phyloP scores from a whole-genome alignment of 2,797 vertebrate species.

The Myiotriccus ornatus region DNA sequence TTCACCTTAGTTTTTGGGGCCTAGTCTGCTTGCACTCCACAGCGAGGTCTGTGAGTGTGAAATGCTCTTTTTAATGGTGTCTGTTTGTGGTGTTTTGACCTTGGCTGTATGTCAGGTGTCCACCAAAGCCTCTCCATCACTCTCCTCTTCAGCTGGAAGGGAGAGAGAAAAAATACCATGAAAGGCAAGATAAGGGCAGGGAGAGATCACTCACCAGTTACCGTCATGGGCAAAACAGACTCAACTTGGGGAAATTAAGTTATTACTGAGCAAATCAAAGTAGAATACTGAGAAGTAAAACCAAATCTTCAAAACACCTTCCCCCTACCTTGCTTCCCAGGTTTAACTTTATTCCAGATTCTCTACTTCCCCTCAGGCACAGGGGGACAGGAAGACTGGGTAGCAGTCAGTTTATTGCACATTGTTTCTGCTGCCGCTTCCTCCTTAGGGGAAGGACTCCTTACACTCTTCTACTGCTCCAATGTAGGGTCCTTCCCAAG shows the following conservation, averaged over 20 bases:
- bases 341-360: neutral
- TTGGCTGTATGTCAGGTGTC: neutral
- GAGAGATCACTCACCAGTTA: neutral
- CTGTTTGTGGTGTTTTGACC: neutral
- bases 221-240: neutral
- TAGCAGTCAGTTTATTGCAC: neutral
- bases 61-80: neutral
- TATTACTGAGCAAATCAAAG: neutral
- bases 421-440: neutral
- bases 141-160: neutral
- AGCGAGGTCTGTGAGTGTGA: neutral
- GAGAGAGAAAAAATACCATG: neutral
- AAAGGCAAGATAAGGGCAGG: neutral
- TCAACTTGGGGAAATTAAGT: neutral
- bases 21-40: neutral
- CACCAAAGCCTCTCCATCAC: neutral
- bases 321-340: neutral
- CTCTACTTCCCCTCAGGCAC: neutral
- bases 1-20: neutral
- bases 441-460: neutral
- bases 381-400: neutral
- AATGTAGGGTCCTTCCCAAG: rapidly evolving
- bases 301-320: neutral
- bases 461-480: neutral
- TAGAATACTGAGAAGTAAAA: neutral